phyloP scores from a whole-genome alignment of 2,797 vertebrate species.

The Jordanella pulchra region DNA sequence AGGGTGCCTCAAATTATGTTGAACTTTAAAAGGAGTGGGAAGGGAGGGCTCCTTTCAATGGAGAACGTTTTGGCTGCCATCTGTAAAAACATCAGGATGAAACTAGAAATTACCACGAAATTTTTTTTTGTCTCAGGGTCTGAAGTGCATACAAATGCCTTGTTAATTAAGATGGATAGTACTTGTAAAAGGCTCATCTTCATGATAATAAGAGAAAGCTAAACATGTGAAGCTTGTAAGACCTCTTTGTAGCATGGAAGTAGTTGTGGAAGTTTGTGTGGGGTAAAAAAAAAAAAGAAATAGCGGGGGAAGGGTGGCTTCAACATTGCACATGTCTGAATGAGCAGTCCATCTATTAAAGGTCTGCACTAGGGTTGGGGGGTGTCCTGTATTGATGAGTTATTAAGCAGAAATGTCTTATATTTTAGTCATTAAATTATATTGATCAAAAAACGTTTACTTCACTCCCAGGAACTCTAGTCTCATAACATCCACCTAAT shows the following conservation, averaged over 20 bases:
- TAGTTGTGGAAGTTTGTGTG: slow-evolving; percentile 44
- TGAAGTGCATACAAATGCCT: slow-evolving; percentile 73
- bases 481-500: no score
- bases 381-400: slow-evolving; percentile 74
- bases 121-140: slow-evolving; percentile 50
- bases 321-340: slow-evolving; percentile 43
- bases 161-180: slow-evolving; percentile 78
- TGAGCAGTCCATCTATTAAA: slow-evolving; percentile 56
- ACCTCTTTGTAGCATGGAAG: slow-evolving; percentile 55
- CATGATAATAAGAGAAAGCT: slow-evolving; percentile 67
- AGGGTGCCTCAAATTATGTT: slow-evolving; percentile 66
- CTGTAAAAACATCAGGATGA: slow-evolving; percentile 39
- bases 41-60: slow-evolving; percentile 22
- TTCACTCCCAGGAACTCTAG: slow-evolving; percentile 60
- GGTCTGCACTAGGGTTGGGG: slow-evolving; percentile 54
- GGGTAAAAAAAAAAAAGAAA: background rate
- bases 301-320: slow-evolving; percentile 6
- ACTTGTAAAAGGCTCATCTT: slow-evolving; percentile 68
- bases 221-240: slow-evolving; percentile 66
- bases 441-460: slow-evolving; percentile 74
- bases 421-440: slow-evolving; percentile 75
- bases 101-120: slow-evolving; percentile 48
- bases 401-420: slow-evolving; percentile 72
- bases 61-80: slow-evolving; percentile 47
- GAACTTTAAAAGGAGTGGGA: slow-evolving; percentile 51